A percentile compares a stretch with the other conserved stretches of the same genome.
Evolutionary conservation across 2,113 vertebrate species (phyloP).

Genomic region (Menura novaehollandiae): DNA sequence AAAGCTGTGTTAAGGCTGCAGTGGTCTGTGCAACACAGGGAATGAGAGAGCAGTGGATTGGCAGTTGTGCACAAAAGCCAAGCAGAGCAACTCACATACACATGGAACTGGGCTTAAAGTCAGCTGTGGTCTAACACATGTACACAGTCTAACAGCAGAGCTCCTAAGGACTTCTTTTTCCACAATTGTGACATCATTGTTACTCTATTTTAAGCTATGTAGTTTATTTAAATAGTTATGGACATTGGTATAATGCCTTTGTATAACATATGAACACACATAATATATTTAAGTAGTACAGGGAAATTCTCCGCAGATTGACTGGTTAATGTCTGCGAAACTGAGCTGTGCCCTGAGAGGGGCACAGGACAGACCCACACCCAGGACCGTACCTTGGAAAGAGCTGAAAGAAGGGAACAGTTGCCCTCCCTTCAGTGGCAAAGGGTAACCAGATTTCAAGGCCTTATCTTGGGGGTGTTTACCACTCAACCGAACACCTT

Average conservation of each 20-base stretch:
- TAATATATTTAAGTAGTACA: neutral
- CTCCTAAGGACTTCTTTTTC: neutral
- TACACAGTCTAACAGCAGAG: neutral
- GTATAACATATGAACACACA: accelerated
- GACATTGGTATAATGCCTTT: neutral
- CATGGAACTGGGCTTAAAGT: neutral
- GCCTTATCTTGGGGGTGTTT: neutral
- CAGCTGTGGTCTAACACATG: accelerated
- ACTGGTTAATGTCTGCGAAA: neutral
- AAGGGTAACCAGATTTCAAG: neutral
- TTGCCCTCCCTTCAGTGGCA: neutral
- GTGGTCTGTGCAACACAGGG: neutral
- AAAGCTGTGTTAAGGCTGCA: neutral
- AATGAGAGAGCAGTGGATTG: neutral
- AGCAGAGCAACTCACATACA: neutral
- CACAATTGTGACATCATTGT: neutral
- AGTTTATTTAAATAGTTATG: neutral
- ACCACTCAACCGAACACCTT: slow-evolving; percentile 17
- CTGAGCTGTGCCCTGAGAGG: neutral
- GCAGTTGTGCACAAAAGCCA: neutral
- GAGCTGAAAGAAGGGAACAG: neutral
- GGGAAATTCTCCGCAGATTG: neutral
- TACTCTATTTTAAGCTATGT: neutral
- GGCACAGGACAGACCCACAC: neutral
- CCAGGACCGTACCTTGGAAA: neutral